These are phyloP conservation scores for Gymnobelideus leadbeateri DNA, from an alignment of 2,113 vertebrate genomes.

Conservation along the genomic window DNA sequence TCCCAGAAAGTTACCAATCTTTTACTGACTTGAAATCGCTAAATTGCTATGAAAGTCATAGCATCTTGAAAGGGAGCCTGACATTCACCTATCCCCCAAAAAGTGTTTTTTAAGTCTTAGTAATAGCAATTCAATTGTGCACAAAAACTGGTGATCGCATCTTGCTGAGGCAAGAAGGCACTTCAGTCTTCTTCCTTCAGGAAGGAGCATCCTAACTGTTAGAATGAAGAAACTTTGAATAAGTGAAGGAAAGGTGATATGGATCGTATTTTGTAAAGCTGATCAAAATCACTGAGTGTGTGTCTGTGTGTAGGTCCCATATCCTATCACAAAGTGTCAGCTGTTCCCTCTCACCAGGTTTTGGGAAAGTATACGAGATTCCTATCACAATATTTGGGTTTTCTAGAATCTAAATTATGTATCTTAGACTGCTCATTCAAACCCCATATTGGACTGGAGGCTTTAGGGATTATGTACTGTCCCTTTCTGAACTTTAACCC, in stretches of 20 bases:
- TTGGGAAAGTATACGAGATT: conserved; percentile 33
- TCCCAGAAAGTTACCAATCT: not conserved
- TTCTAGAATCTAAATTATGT: not conserved
- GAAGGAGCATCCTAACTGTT: not conserved
- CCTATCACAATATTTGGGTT: not conserved
- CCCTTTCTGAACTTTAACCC: not conserved
- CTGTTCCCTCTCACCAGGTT: conserved; percentile 61
- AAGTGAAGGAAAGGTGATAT: not conserved
- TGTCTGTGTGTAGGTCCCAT: conserved; percentile 25
- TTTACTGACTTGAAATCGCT: not conserved
- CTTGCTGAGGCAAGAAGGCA: not conserved
- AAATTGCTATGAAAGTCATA: not conserved
- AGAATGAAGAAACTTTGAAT: not conserved
- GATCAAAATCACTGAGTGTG: not conserved
- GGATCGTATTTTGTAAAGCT: not conserved
- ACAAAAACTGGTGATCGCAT: not conserved
- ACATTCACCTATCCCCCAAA: not conserved
- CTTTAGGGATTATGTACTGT: not conserved
- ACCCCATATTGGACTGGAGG: not conserved
- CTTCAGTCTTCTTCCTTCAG: not conserved
- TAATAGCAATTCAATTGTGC: not conserved
- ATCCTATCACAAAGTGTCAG: conserved; percentile 63
- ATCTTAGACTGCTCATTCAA: not conserved
- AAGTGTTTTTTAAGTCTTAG: not conserved
- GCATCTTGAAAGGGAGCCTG: not conserved